Evolutionary conservation across 2,888 invertebrate species (phyloP), one percentile per base, ranked within the genome.

Genomic region (Chrysodeixis includens): DNA sequence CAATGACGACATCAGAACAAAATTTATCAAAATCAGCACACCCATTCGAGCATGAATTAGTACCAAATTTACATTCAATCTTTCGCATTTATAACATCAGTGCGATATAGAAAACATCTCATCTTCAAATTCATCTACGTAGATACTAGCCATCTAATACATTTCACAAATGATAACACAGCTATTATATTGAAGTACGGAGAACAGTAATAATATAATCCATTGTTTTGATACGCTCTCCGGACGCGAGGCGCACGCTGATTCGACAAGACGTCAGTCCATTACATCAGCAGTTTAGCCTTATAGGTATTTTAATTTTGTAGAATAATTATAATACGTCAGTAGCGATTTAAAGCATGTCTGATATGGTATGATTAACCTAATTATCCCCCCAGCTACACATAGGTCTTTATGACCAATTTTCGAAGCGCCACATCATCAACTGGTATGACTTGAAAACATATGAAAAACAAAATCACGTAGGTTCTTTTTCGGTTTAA

Each of bases 211-310:
- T 18, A 20, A 20, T 10, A 16, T 10, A 16, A 49, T 49, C 46
- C 46, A 49, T 49, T 49, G 46, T 49, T 49, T 20, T 49, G 46
- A 20, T 20, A 18, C 18, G 46, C 10, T 49, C 46, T 20, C 46
- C 46, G 46, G 46, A 49, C 46, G 46, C 8, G 10, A 20, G 46
- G 9, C 20, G 20, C 18, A 49, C 18, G 46, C 18, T 49, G 46
- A 49, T 20, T 49, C 46, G 46, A 49, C 46, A 10, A 4, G 46
- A 20, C 10, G 9, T 20, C 20, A 3, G 20, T 49, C 2, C 20
- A 12, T 49, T 1, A 9, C 46, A 10, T 49, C 46, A 49, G 46
- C 46, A 20, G 18, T 49, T 20, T 18, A 40, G 40, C 26, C 26
- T 26, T 26, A 2, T 35, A 35, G 35, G 35, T 35, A 16, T 20